phyloP scores from a whole-genome alignment of 2,797 vertebrate genomes.

The Novumbra hubbsi region DNA sequence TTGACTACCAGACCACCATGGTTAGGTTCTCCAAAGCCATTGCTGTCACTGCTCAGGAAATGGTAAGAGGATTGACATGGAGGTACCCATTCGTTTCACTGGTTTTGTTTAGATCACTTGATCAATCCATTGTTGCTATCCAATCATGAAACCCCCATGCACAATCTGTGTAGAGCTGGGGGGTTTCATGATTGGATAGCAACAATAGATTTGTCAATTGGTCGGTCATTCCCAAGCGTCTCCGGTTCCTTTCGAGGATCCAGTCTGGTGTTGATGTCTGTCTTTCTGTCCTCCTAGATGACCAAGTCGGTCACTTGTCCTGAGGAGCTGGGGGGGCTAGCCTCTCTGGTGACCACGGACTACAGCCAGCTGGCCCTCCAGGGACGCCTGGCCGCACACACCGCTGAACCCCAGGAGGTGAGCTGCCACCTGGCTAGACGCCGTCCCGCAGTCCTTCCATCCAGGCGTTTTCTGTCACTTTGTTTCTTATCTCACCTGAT shows the following conservation, averaged over 20 bases:
- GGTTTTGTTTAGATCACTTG: background rate
- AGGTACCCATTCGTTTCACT: background rate
- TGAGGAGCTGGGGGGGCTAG: slow-evolving; percentile 92
- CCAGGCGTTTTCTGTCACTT: background rate
- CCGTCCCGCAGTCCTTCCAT: background rate
- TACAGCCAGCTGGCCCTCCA: slow-evolving; percentile 94
- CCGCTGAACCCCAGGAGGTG: slow-evolving; percentile 96
- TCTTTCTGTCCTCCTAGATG: slow-evolving; percentile 77
- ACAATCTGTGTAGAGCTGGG: no score
- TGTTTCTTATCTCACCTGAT: no score
- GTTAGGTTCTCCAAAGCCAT: slow-evolving; percentile 96
- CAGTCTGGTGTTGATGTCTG: background rate
- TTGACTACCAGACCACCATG: slow-evolving; percentile 97
- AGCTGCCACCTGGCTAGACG: slow-evolving; percentile 33
- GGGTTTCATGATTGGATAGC: no score
- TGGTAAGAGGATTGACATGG: slow-evolving; percentile 79
- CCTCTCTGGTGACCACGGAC: slow-evolving; percentile 95
- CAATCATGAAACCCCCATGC: no score
- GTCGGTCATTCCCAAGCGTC: background rate
- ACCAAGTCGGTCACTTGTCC: slow-evolving; percentile 97
- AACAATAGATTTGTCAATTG: no score
- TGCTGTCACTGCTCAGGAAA: slow-evolving; percentile 95
- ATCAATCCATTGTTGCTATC: background rate
- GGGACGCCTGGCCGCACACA: slow-evolving; percentile 91
- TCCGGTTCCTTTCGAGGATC: background rate